Percentiles rank a stretch among this genome's conserved stretches.
Conservation (phyloP, 2,797 vertebrate species). For the Hippoglossus hippoglossus region DNA sequence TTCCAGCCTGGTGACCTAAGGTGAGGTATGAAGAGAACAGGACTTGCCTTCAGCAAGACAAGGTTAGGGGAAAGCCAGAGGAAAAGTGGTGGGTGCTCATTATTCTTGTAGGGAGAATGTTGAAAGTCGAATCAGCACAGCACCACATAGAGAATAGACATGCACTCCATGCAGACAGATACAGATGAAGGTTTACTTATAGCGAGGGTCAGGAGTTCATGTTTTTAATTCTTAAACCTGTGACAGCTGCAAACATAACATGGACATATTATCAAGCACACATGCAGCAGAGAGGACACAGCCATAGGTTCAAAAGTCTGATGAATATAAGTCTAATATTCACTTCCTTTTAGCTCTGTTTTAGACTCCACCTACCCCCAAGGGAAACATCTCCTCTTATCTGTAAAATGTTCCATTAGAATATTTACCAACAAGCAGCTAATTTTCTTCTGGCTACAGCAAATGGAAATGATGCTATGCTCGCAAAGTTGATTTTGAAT, state of each 20-base stretch:
- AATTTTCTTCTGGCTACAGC: not conserved
- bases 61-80: constrained; percentile 25
- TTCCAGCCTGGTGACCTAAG: constrained; percentile 46
- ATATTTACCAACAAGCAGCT: not conserved
- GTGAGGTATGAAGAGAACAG: constrained; percentile 42
- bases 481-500: too few relatives aligned
- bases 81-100: constrained; percentile 19
- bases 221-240: not conserved
- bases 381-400: not conserved
- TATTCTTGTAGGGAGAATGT: constrained; percentile 10
- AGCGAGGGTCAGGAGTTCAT: not conserved
- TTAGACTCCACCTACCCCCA: not conserved
- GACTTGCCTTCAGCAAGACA: constrained; percentile 39
- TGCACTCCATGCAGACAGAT: not conserved
- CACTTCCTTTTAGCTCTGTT: not conserved
- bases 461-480: too few relatives aligned
- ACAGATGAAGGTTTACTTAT: not conserved
- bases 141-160: constrained; percentile 16
- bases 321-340: not conserved
- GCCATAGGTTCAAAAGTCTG: not conserved
- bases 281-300: too few relatives aligned
- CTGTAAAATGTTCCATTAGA: not conserved
- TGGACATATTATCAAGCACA: too few relatives aligned
- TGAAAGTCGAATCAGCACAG: not conserved
- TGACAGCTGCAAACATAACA: not conserved